phyloP scores from a whole-genome alignment of 2,797 vertebrate species.

The Sebastolobus altivelis region DNA sequence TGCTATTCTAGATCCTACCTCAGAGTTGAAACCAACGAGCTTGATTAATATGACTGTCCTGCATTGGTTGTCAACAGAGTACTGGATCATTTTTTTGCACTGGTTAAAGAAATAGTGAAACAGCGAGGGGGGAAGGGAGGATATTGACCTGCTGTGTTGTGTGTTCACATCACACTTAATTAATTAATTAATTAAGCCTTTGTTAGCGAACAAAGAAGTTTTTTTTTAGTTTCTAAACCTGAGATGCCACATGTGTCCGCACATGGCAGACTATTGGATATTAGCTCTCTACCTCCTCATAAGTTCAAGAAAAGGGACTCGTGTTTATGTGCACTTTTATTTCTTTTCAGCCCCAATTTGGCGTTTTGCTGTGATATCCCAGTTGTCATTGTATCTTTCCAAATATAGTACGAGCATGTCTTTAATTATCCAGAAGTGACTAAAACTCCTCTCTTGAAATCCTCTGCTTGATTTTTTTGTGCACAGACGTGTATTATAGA shows the following conservation, averaged over 20 bases:
- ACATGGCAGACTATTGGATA: constrained; percentile 62
- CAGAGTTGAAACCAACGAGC: constrained; percentile 67
- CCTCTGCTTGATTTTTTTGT: constrained; percentile 69
- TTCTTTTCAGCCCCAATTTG: constrained; percentile 43
- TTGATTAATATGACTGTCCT: constrained; percentile 51
- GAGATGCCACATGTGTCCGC: constrained; percentile 53
- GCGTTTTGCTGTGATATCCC: constrained; percentile 61
- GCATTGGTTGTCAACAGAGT: constrained; percentile 62
- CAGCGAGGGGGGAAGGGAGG: constrained; percentile 15
- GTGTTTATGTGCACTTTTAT: constrained; percentile 77
- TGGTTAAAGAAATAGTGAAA: constrained; percentile 31
- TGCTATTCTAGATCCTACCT: constrained; percentile 72
- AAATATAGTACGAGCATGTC: constrained; percentile 73
- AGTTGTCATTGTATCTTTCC: constrained; percentile 69
- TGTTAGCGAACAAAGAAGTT: constrained; percentile 54
- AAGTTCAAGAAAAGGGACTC: constrained; percentile 81
- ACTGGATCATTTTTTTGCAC: constrained; percentile 65
- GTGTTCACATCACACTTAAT: constrained; percentile 53
- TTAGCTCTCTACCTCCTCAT: constrained; percentile 81
- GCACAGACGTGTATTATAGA: constrained; percentile 68
- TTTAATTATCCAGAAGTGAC: constrained; percentile 66
- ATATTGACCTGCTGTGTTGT: constrained; percentile 62
- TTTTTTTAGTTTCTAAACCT: constrained; percentile 54
- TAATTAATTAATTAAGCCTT: constrained; percentile 54
- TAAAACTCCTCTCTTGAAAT: constrained; percentile 61